phyloP scores from a whole-genome alignment of 2,888 invertebrate species.

The Phaedon cochleariae region DNA sequence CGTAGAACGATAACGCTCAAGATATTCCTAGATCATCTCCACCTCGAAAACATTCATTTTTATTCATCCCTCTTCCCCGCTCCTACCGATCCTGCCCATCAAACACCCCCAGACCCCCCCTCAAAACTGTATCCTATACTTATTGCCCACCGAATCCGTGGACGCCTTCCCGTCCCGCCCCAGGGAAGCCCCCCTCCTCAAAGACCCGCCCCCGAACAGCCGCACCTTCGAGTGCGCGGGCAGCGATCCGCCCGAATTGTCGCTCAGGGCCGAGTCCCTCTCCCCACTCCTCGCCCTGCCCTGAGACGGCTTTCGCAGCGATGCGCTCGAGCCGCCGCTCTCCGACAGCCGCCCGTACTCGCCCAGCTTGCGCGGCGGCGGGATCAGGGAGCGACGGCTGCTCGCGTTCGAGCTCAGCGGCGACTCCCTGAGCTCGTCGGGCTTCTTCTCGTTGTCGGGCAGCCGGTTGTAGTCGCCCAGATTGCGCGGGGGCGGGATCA shows the following conservation, averaged over 20 bases:
- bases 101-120: conserved; percentile 24
- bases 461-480: conserved; percentile 69
- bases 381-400: conserved; percentile 63
- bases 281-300: no score
- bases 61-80: not conserved
- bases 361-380: conserved; percentile 66
- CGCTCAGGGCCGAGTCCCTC: no score
- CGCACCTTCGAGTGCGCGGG: conserved; percentile 71
- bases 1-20: no score
- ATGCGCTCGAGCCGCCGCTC: no score
- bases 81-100: not conserved
- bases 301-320: conserved; percentile 56
- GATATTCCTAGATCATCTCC: no score
- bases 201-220: conserved; percentile 58
- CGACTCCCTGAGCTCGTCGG: no score
- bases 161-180: conserved; percentile 66
- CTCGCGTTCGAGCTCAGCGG: conserved; percentile 60
- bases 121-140: conserved; percentile 79
- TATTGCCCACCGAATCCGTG: conserved; percentile 68
- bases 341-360: conserved; percentile 70
- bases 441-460: conserved; percentile 68
- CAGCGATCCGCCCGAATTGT: conserved; percentile 65
- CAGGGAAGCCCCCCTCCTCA: conserved; percentile 67
- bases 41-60: not conserved
- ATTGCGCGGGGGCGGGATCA: conserved; percentile 66